A percentile compares a stretch with the other conserved stretches of the same genome.
phyloP scores from a whole-genome alignment of 2,113 vertebrate genomes.

The Brienomyrus longianalis region DNA sequence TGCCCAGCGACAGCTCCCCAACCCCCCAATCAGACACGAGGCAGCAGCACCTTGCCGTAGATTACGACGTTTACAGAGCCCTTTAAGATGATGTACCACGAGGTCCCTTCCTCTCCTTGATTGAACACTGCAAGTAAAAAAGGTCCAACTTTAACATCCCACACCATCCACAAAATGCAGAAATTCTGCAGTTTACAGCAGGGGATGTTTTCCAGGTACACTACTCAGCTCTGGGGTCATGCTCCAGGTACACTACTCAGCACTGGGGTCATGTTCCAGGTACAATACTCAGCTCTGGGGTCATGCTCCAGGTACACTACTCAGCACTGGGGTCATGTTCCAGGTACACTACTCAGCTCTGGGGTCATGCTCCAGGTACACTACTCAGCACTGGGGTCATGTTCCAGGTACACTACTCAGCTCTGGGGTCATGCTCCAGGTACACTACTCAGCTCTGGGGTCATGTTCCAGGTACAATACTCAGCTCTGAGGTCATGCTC shows the following conservation, averaged over 20 bases:
- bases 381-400: background rate
- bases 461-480: no score
- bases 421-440: background rate
- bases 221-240: background rate
- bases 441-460: background rate
- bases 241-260: background rate
- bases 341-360: background rate
- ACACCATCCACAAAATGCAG: background rate
- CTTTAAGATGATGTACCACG: slow-evolving; percentile 98
- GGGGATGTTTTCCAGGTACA: background rate
- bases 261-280: background rate
- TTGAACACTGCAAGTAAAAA: slow-evolving; percentile 83
- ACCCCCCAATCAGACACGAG: background rate
- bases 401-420: no score
- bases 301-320: background rate
- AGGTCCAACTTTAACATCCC: slow-evolving; percentile 24
- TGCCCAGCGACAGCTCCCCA: background rate
- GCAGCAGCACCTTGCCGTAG: slow-evolving; percentile 83
- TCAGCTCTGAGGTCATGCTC: background rate
- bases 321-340: background rate
- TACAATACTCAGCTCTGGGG: background rate
- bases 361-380: background rate
- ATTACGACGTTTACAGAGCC: slow-evolving; percentile 98
- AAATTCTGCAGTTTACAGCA: background rate
- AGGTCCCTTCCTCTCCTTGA: slow-evolving; percentile 97